phyloP scores from a whole-genome alignment of 2,888 invertebrate species.

The Cordilura impudica region DNA sequence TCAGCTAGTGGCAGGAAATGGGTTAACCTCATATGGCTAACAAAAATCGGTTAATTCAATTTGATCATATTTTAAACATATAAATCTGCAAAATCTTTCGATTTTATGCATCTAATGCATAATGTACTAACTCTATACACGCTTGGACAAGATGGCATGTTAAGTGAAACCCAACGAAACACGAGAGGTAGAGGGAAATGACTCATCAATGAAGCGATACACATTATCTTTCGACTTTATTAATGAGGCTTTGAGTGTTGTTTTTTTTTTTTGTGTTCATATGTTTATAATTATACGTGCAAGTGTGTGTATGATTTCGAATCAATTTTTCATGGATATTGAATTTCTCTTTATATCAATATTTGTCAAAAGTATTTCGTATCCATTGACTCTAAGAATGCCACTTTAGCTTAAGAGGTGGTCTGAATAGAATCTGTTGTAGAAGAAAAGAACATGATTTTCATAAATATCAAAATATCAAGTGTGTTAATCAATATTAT shows the following conservation, averaged over 20 bases:
- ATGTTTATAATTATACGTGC: neutral
- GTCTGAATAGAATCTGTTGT: constrained; percentile 4
- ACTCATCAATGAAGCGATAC: constrained; percentile 20
- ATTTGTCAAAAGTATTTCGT: constrained; percentile 52
- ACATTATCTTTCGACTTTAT: constrained; percentile 32
- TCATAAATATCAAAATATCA: neutral
- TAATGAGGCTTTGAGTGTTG: constrained; percentile 17
- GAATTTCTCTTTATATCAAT: constrained; percentile 50
- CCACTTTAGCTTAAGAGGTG: constrained; percentile 33
- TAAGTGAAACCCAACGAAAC: neutral
- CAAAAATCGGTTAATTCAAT: no score
- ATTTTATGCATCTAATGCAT: neutral
- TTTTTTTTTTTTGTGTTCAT: neutral
- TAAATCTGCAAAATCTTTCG: neutral
- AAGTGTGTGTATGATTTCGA: constrained; percentile 19
- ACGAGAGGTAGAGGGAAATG: constrained; percentile 13
- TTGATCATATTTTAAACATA: no score
- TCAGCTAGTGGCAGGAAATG: no score
- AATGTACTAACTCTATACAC: neutral
- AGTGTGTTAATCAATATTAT: neutral
- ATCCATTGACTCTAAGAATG: constrained; percentile 24
- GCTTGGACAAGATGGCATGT: neutral
- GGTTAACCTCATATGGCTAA: no score
- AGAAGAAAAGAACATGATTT: neutral
- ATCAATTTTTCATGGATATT: constrained; percentile 39